Percentiles rank a stretch among this genome's conserved stretches.
These are phyloP conservation scores for Eulithis testata DNA, from an alignment of 2,888 invertebrate genomes.

Conservation along the genomic window DNA sequence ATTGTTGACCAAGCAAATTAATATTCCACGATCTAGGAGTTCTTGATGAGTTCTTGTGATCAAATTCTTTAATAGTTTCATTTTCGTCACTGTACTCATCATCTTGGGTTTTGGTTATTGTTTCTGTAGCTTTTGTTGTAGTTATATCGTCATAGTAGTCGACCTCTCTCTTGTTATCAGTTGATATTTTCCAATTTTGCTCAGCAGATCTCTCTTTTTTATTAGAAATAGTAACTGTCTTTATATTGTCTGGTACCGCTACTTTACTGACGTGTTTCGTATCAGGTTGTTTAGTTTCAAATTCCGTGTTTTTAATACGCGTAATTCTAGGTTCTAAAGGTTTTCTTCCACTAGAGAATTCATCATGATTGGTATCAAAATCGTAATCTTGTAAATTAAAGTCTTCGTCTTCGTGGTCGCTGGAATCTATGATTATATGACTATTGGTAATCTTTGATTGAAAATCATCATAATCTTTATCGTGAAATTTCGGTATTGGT, in stretches of 20 bases:
- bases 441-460: slow-evolving; percentile 54
- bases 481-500: slow-evolving; percentile 70
- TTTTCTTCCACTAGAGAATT: slow-evolving; percentile 65
- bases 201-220: slow-evolving; percentile 46
- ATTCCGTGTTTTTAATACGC: slow-evolving; percentile 3
- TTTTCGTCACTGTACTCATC: slow-evolving; percentile 55
- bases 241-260: slow-evolving; percentile 28
- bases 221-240: slow-evolving; percentile 29
- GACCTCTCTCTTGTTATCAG: slow-evolving; percentile 49
- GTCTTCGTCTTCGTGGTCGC: slow-evolving; percentile 74
- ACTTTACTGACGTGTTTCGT: slow-evolving; percentile 47
- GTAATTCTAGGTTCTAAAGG: slow-evolving; percentile 60
- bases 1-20: slow-evolving; percentile 47
- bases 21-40: slow-evolving; percentile 56
- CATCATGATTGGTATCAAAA: slow-evolving; percentile 74
- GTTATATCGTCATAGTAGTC: slow-evolving; percentile 60
- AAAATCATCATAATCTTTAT: slow-evolving; percentile 65
- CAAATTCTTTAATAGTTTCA: slow-evolving; percentile 55
- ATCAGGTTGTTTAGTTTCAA: slow-evolving; percentile 28
- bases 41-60: slow-evolving; percentile 45
- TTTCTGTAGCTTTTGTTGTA: slow-evolving; percentile 45
- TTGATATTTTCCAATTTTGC: slow-evolving; percentile 41
- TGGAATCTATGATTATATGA: slow-evolving; percentile 54
- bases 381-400: slow-evolving; percentile 74
- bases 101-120: slow-evolving; percentile 39